Conservation (phyloP, 1,140 invertebrate genomes). For the Sitobion miscanthi region DNA sequence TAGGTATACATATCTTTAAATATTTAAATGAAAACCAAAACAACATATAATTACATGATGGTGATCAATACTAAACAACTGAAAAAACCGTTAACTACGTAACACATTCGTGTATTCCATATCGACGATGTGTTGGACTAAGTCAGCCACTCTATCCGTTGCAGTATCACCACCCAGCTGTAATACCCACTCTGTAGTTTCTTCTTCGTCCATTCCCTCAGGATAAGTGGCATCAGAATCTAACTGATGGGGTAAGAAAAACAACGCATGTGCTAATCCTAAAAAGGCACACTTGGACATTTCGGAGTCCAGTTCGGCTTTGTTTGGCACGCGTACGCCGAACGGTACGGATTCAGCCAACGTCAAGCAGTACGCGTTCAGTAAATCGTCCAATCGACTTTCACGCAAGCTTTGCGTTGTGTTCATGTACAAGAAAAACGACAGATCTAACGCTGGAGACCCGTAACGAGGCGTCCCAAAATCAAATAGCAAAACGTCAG, state of each 20-base stretch:
- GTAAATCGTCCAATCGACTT: constrained; percentile 60
- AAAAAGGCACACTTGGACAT: neutral
- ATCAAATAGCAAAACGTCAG: constrained; percentile 62
- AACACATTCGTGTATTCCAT: no score
- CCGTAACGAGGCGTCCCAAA: constrained; percentile 62
- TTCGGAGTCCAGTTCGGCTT: neutral
- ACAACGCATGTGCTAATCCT: neutral
- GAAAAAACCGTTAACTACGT: no score
- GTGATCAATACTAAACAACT: no score
- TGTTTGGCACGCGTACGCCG: neutral
- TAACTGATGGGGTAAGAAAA: neutral
- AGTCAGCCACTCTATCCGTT: constrained; percentile 62
- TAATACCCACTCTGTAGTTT: neutral
- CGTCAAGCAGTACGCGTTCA: constrained; percentile 62
- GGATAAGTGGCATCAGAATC: no score
- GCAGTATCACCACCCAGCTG: constrained; percentile 63
- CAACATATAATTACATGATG: no score
- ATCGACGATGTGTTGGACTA: constrained; percentile 57
- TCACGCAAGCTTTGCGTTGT: constrained; percentile 58
- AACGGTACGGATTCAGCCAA: constrained; percentile 30
- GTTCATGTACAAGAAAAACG: constrained; percentile 63
- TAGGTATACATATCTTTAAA: no score
- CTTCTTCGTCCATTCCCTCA: no score
- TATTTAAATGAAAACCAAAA: no score
- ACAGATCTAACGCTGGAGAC: constrained; percentile 63